Conservation (phyloP, 2,888 invertebrate genomes). For the Dasypolia templi region DNA sequence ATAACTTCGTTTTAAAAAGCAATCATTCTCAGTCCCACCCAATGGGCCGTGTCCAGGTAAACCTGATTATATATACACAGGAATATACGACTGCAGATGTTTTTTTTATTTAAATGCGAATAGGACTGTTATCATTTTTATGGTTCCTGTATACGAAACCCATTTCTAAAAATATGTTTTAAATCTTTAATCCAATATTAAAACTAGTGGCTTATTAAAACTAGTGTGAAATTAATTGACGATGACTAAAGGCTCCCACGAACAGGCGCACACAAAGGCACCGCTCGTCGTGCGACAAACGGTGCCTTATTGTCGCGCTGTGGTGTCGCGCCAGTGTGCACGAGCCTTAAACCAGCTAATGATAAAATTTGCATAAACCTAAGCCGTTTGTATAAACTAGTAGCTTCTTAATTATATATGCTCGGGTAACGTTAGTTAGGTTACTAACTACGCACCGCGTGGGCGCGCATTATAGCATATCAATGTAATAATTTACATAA, state of each 20-base stretch:
- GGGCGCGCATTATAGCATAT: conserved; percentile 37
- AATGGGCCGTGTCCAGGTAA: conserved; percentile 43
- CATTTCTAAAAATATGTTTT: not conserved
- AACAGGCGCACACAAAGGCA: too few species aligned
- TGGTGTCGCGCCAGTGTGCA: too few species aligned
- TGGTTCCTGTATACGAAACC: conserved; percentile 19
- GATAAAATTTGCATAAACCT: conserved; percentile 18
- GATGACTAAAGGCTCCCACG: too few species aligned
- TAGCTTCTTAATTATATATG: conserved; percentile 15
- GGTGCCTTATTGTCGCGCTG: too few species aligned
- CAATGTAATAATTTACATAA: conserved; percentile 37
- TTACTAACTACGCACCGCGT: conserved; percentile 26
- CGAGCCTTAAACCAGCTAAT: conserved; percentile 19
- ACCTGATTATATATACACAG: conserved; percentile 42
- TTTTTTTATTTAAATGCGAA: conserved; percentile 26
- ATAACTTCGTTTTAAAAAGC: conserved; percentile 11
- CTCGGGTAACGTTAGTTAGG: conserved; percentile 29
- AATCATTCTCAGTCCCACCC: conserved; percentile 8
- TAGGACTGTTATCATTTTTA: conserved; percentile 31
- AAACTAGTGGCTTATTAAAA: not conserved
- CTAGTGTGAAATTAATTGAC: not conserved
- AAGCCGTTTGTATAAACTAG: conserved; percentile 13
- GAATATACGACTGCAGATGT: conserved; percentile 26
- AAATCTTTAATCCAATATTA: not conserved
- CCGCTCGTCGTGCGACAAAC: too few species aligned